Evolutionary conservation across 2,113 vertebrate species (phyloP), one percentile per base, ranked within the genome.

Genomic region (Megaceryle maxima): DNA sequence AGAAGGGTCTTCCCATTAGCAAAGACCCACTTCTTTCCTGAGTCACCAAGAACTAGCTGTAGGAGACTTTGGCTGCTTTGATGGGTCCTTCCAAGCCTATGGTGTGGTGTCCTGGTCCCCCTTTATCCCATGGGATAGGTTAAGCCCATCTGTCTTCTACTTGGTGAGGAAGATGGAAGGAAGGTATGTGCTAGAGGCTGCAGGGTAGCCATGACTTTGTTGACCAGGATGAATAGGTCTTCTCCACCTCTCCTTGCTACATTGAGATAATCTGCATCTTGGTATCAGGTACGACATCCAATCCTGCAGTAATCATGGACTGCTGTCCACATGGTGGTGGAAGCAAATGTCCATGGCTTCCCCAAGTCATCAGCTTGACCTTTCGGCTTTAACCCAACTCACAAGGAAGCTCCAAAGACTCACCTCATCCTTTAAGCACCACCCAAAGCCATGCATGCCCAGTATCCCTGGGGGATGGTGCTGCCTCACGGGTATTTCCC

Each of bases 161-260:
- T 41, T 57, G 15, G 14, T 37, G 29, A 75, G 14, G 39, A 70
- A 13, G 41, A 5, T 1, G 6, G 41, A 24, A 92, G 62, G 74
- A 51, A 72, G 62, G 35, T 1, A 1, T 17, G 8, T 1, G 2
- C 33, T 16, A 81, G 48, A 64, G 70, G 50, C 35, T 84, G 41
- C 44, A 39, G 39, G 0, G 1, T 15, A 67, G 11, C 81, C 10
- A 0, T 10, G 63, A 22, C 19, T 8, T 39, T 48, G 39, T 13
- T 60, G 43, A 28, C 5, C 56, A 70, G 4, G 17, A 3, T 2
- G 8, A 56, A 12, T 8, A 31, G 16, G 11, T 51, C 26, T 51
- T 64, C 19, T 50, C 29, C 35, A 35, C 8, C 20, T 56, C 39
- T 72, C 20, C 46, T 67, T 11, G 16, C 31, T 44, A 1, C 1